Evolutionary conservation across 2,888 invertebrate genomes (phyloP), one percentile per base, ranked within the genome.

Genomic region (Oxyteleia sp.): DNA sequence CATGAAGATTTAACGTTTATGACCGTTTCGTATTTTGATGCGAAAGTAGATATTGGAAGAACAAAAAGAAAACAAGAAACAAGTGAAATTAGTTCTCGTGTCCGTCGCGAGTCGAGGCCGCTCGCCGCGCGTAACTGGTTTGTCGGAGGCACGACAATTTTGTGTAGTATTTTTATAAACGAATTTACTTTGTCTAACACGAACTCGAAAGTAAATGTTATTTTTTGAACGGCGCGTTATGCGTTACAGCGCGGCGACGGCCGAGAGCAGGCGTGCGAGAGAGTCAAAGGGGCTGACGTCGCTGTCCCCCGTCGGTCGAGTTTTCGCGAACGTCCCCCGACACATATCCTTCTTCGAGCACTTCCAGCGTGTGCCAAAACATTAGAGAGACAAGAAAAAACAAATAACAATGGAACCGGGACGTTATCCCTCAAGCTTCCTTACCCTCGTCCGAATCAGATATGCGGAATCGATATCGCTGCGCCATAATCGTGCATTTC

Each of bases 291-390:
- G 61, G 55, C 20, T 29, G 75, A 64, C 32, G 3, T 16, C 23
- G 45, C 26, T 49, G 64, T 41, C 57, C 66, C 47, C n/a, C 8
- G 64, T 72, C 29, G 53, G 43, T 69, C 49, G 20, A 71, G 26
- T 72, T 63, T 78, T 74, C 51, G 66, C 63, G 49, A 69, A 43
- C 55, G 38, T 79, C 57, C 47, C 59, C 64, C 63, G 53, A 72
- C 71, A 87, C 85, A 88, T 89, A 88, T 88, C 86, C 84, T 79
- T 69, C 83, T 84, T 82, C 61, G 78, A 86, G 82, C 83, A 86
- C 86, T 87, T 87, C 85, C 87, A 81, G 78, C 84, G 84, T 85
- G 88, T 88, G 89, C 89, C 89, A 88, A 88, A 79, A 57, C 69
- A 57, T 78, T 53, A 15, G 18, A 63, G 41, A 49, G 16, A 61